Percentiles rank a stretch among this genome's conserved stretches.
phyloP scores from a whole-genome alignment of 64 coral and sea anemone species.

The Dendronephthya gigantea region DNA sequence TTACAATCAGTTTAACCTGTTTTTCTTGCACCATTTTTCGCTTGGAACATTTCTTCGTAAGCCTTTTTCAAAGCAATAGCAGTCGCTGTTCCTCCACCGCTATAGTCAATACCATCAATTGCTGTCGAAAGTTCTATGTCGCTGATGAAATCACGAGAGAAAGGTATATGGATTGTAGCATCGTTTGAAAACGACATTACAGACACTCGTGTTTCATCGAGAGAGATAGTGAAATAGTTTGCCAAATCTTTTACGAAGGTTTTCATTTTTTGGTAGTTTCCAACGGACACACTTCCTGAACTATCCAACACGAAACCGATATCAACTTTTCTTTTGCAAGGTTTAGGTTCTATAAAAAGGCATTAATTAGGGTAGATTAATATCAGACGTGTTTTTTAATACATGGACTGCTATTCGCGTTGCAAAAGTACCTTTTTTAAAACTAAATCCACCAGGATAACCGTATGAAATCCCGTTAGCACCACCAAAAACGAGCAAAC shows the following conservation, averaged over 20 bases:
- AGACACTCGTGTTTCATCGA: not conserved
- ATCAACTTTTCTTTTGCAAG: not conserved
- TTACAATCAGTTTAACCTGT: not conserved
- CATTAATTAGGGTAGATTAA: no score
- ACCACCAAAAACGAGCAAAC: no score
- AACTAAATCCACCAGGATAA: no score
- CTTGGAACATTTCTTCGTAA: not conserved
- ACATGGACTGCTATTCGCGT: no score
- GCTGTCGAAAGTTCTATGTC: not conserved
- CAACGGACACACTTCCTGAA: not conserved
- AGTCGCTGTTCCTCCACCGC: not conserved
- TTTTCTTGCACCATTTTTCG: not conserved
- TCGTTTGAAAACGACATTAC: not conserved
- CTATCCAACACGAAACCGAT: not conserved
- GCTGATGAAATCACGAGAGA: not conserved
- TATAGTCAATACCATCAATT: not conserved
- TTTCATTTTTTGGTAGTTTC: not conserved
- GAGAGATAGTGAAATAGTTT: not conserved
- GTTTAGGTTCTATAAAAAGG: not conserved
- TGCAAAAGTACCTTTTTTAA: no score
- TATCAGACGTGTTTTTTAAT: no score
- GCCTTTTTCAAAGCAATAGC: not conserved
- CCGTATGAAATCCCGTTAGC: no score
- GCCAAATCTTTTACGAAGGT: not conserved
- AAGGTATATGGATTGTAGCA: not conserved